Evolutionary conservation across 1,140 invertebrate genomes (phyloP), one percentile per base, ranked within the genome.

Genomic region (Pseudomyrmex pallidus): DNA sequence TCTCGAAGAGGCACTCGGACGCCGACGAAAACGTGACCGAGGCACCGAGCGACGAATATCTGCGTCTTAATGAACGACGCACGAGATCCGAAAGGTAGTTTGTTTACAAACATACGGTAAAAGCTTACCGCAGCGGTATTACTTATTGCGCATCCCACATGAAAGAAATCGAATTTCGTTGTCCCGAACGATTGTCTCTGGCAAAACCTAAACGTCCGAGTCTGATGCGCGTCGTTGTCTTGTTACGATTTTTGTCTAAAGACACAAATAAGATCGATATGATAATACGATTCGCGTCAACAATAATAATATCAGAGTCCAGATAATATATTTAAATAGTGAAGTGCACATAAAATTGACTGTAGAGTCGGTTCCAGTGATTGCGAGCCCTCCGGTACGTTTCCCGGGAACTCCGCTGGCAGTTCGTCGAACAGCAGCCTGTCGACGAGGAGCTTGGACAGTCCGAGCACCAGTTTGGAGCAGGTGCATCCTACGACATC

Each of bases 381-480:
- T 85, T 94, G 92, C 59, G 94, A 94, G 59, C 92, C 90, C 5
- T 78, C 91, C 13, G 93, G 93, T 1, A 90, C 89, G 8, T 94
- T 94, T 73, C 93, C 93, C 8, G 93, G 92, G 2, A 94, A 94
- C 68, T 94, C 93, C n/a, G 94, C 94, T 0, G 93, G 93, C n/a
- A 94, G 94, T 73, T 94, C 94, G 22, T 94, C 94, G 20, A 94
- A 94, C 78, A 94, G 94, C 70, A 94, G 95, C 67, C 92, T 95
- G 70, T 95, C 95, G 15, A 95, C 94, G 80, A 93, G 94, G 80
- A 95, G 95, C 68, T 91, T 95, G 85, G 95, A 95, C 82, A 95
- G 95, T 90, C 95, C 94, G 44, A 95, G 95, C 85, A 95, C 94
- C 13, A 95, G 95, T 78, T 91, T 95, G 91, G 95, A 95, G 89